Base-by-base conservation (phyloP, 1,140 invertebrate genomes). In the Zaprionus vittiger region DNA sequence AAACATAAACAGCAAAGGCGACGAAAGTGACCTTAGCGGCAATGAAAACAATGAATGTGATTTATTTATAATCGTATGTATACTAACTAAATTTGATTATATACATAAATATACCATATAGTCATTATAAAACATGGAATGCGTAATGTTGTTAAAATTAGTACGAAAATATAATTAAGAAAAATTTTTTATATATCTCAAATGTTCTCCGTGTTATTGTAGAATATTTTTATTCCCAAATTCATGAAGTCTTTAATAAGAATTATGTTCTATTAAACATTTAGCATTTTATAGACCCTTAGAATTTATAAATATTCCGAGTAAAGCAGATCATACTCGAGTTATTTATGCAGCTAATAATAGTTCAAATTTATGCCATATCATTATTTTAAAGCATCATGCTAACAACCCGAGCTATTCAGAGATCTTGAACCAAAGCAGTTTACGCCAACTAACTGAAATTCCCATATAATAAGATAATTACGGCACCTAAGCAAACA, bases 401-500 rank as follows among this genome's bases (percentile, higher is more conserved):
- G 24, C 47, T 11, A 55, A 17, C 37, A 55, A 55, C 12, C 22
- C 9, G 4, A 26, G 20, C 1, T 15, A 15, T 26, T 14, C 11
- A 4, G 9, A 26, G 22, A 55, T 28, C 15, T 17, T 28, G 26
- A 54, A 11, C 20, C 49, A 17, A 56, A 14, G 28, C 14, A 57
- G 55, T 28, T 56, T 66, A 2, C 38, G 24, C 11, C 37, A 56
- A 26, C 34, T 62, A 64, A 34, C n/a, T 55, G 37, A 17, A 34
- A 55, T 49, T 15, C 28, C 15, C 54, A 52, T 72, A 72, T 60
- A 68, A 76, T 70, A 63, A 71, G 67, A 70, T 75, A 75, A 75
- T 75, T 75, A 72, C 26, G 44, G 68, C 55, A 41, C 68, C 68
- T 55, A 76, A 76, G 55, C 61, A 65, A 65, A 76, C 69, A 72